These are phyloP conservation scores for Coregonus clupeaformis DNA, from an alignment of 2,113 vertebrate species.

Conservation along the genomic window DNA sequence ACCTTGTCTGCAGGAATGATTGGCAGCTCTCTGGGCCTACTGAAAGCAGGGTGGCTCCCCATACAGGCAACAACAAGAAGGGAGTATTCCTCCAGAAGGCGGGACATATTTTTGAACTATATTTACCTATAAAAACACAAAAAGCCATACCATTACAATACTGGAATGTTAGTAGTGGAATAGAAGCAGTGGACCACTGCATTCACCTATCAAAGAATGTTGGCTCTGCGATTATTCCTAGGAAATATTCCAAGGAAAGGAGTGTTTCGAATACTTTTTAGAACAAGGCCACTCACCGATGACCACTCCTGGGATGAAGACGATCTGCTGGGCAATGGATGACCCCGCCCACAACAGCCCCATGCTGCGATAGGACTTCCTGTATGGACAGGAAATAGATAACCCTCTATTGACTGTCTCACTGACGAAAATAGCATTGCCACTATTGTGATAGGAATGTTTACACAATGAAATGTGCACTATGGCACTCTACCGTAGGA, in stretches of 20 bases:
- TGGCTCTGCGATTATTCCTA: no score
- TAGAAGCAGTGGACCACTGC: no score
- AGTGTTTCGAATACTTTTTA: no score
- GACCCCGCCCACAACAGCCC: constrained; percentile 90
- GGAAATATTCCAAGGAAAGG: no score
- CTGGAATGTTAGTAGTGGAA: no score
- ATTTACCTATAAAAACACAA: constrained; percentile 77
- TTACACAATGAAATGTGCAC: no score
- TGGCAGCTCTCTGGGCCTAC: constrained; percentile 60
- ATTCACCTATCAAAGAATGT: no score
- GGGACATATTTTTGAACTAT: constrained; percentile 81
- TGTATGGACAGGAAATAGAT: constrained; percentile 43
- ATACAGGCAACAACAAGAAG: constrained; percentile 77
- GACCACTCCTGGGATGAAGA: constrained; percentile 82
- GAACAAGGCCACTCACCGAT: constrained; percentile 72
- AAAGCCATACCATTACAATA: no score
- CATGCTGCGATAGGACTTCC: constrained; percentile 79
- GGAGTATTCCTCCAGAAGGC: constrained; percentile 80
- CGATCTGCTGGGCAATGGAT: constrained; percentile 76
- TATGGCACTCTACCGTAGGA: no score
- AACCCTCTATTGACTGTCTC: not conserved
- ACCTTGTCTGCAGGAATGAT: constrained; percentile 72
- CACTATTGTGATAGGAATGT: no score
- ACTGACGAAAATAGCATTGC: no score
- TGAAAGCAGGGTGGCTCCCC: constrained; percentile 79